Evolutionary conservation across 2,888 invertebrate genomes (phyloP).

Genomic region (Eupithecia insigniata): DNA sequence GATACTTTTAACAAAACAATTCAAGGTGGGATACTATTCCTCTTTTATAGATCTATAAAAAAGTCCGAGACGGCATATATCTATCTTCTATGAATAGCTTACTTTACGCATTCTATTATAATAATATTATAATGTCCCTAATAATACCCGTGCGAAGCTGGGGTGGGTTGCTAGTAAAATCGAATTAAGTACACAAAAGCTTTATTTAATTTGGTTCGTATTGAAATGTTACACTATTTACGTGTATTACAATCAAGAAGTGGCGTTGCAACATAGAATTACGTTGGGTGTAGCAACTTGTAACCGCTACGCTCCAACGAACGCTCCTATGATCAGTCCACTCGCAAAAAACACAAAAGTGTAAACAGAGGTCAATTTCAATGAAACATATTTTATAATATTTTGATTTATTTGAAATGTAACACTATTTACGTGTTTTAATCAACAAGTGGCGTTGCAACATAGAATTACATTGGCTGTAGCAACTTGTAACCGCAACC

Average conservation of each 20-base stretch:
- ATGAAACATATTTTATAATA: too few species aligned
- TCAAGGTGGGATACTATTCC: too few species aligned
- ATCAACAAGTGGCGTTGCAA: slow-evolving; percentile 48
- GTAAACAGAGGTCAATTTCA: background rate
- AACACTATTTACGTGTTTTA: slow-evolving; percentile 28
- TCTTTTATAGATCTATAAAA: too few species aligned
- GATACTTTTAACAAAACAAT: too few species aligned
- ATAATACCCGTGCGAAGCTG: too few species aligned
- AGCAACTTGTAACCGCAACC: slow-evolving; percentile 50
- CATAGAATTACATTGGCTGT: slow-evolving; percentile 60
- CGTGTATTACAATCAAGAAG: slow-evolving; percentile 24
- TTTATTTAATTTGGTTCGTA: slow-evolving; percentile 29
- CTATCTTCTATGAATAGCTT: too few species aligned
- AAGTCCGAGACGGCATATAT: too few species aligned
- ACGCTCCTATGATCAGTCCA: slow-evolving; percentile 31
- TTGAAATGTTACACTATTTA: slow-evolving; percentile 46
- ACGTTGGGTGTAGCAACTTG: slow-evolving; percentile 59
- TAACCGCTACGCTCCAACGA: slow-evolving; percentile 47
- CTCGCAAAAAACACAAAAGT: slow-evolving; percentile 19
- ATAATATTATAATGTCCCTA: too few species aligned
- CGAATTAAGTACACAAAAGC: background rate
- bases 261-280: slow-evolving; percentile 57
- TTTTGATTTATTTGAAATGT: too few species aligned
- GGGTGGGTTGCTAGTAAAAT: too few species aligned
- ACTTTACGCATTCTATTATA: too few species aligned